phyloP scores from a whole-genome alignment of 1,140 invertebrate genomes.

The Lepidurus couesii region DNA sequence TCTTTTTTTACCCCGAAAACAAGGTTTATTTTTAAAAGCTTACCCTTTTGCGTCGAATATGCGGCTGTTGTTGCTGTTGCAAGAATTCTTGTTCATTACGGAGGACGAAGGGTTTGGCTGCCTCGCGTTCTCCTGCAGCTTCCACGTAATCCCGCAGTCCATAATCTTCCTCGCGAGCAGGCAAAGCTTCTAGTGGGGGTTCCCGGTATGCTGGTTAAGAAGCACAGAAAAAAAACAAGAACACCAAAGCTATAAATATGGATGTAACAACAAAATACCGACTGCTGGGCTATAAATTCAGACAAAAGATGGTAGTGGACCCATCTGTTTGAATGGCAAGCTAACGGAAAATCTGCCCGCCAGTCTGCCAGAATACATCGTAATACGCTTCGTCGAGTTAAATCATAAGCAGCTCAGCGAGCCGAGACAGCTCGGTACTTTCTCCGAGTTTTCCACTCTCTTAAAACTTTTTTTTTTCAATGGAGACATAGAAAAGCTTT shows the following conservation, averaged over 20 bases:
- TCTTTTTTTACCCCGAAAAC: not conserved
- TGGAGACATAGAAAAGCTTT: not conserved
- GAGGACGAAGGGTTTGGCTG: conserved; percentile 14
- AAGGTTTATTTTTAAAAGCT: not conserved
- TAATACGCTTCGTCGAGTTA: conserved; percentile 16
- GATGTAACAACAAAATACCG: conserved; percentile 15
- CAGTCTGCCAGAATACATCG: conserved; percentile 17
- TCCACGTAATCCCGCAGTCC: conserved; percentile 9
- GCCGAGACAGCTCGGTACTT: conserved; percentile 8
- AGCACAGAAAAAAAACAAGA: not conserved
- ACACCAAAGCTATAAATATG: conserved; percentile 3
- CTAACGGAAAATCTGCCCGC: conserved; percentile 18
- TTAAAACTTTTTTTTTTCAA: not conserved
- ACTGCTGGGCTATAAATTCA: conserved; percentile 11
- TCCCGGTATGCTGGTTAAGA: not conserved
- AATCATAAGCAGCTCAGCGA: conserved; percentile 21
- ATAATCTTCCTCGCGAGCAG: conserved; percentile 18
- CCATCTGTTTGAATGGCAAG: conserved; percentile 21
- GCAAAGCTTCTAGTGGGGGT: conserved; percentile 17
- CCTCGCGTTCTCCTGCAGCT: not conserved
- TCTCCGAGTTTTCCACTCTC: not conserved
- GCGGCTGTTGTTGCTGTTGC: not conserved
- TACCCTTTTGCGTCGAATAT: conserved; percentile 10
- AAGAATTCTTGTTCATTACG: not conserved
- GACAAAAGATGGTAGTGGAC: conserved; percentile 3